These are phyloP conservation scores for Panthera uncia DNA, from an alignment of 2,113 vertebrate genomes.

Conservation along the genomic window DNA sequence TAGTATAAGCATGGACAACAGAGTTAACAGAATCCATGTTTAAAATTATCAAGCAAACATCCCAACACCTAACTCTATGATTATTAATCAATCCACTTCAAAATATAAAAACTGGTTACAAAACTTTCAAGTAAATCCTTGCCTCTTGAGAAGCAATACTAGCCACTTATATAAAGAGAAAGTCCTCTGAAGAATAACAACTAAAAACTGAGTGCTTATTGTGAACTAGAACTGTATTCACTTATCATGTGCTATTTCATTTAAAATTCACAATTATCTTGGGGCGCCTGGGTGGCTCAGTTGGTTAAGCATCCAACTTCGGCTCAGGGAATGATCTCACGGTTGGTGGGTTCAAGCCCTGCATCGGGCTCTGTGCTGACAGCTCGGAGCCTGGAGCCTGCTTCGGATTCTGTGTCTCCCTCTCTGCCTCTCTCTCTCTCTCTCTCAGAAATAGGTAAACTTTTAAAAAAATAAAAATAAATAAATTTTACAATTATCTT, in stretches of 20 bases:
- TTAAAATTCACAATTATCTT: conserved; percentile 5
- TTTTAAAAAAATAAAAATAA: too few species aligned
- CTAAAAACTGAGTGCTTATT: not conserved
- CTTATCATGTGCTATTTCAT: not conserved
- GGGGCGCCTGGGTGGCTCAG: too few species aligned
- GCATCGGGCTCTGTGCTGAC: too few species aligned
- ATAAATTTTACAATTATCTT: not conserved
- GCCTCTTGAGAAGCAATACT: not conserved
- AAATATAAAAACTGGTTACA: not conserved
- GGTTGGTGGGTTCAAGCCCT: too few species aligned
- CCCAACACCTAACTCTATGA: not conserved
- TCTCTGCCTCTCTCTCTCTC: too few species aligned
- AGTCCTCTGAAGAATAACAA: not conserved
- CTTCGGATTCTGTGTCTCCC: too few species aligned
- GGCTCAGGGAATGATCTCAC: too few species aligned
- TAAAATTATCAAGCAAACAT: not conserved
- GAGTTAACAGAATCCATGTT: not conserved
- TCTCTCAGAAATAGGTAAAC: too few species aligned
- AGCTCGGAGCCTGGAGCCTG: too few species aligned
- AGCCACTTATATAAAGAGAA: not conserved
- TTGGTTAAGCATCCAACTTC: too few species aligned
- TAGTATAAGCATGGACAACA: not conserved
- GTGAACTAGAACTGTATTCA: not conserved
- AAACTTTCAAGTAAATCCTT: not conserved
- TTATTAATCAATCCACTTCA: not conserved